Evolutionary conservation across 1,140 invertebrate species (phyloP).

Genomic region (Ganaspis sp.): DNA sequence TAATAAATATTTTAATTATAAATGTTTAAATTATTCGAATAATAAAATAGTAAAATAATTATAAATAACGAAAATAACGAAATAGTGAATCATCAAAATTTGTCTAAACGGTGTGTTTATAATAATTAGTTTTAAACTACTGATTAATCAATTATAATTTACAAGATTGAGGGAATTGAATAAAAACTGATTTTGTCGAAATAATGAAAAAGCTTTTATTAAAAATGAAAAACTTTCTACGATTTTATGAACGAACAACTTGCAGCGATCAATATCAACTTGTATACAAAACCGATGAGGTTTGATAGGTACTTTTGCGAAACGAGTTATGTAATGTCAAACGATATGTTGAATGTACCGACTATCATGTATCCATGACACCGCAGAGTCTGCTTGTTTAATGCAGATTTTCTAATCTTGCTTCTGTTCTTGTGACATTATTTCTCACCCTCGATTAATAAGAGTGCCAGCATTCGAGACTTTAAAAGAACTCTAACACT

Average conservation of each 20-base stretch:
- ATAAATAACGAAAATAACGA: no score
- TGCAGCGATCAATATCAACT: background rate
- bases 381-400: slow-evolving; percentile 4
- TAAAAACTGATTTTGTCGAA: no score
- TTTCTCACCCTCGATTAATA: background rate
- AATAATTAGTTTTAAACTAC: no score
- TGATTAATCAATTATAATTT: no score
- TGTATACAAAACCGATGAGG: background rate
- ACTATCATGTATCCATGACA: background rate
- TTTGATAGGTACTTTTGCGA: slow-evolving; percentile 19
- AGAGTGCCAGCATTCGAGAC: background rate
- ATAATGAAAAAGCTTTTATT: no score
- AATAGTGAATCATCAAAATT: no score
- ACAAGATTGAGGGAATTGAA: no score
- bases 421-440: background rate
- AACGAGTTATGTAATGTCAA: slow-evolving; percentile 2
- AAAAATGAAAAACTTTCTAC: no score
- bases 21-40: no score
- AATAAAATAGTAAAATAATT: no score
- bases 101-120: no score
- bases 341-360: background rate
- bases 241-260: background rate
- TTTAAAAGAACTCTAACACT: background rate
- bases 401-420: background rate
- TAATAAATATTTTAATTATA: no score